Evolutionary conservation across 2,888 invertebrate species (phyloP).

Genomic region (Hydroisotoma schaefferi): DNA sequence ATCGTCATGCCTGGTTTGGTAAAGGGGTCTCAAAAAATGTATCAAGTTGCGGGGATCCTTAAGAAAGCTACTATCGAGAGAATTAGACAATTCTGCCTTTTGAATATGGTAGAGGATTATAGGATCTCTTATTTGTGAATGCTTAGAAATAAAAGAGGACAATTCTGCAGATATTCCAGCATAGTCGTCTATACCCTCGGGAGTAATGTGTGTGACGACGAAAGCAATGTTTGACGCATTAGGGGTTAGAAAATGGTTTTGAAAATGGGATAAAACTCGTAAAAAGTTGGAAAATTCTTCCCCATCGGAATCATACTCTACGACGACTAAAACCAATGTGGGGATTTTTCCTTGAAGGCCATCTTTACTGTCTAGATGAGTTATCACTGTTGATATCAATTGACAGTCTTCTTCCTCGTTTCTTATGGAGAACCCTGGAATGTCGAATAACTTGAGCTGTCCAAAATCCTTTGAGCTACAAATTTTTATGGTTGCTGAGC

Average conservation of each 20-base stretch:
- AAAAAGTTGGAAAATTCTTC: conserved; percentile 30
- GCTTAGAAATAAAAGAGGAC: conserved; percentile 24
- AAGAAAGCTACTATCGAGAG: background rate
- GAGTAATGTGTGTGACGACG: conserved; percentile 27
- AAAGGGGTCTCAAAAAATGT: background rate
- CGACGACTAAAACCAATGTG: conserved; percentile 24
- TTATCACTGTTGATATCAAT: conserved; percentile 23
- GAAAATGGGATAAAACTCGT: conserved; percentile 27
- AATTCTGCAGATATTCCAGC: background rate
- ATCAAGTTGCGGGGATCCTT: background rate
- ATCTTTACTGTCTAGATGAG: conserved; percentile 23
- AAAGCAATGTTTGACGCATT: conserved; percentile 34
- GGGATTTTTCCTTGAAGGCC: conserved; percentile 32
- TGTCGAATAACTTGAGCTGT: conserved; percentile 28
- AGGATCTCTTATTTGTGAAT: conserved; percentile 11
- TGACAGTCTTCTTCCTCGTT: conserved; percentile 17
- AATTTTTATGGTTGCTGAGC: conserved; percentile 29
- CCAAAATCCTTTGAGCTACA: conserved; percentile 22
- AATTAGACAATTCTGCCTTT: background rate
- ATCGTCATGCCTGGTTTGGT: background rate
- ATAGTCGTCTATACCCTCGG: background rate
- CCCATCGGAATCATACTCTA: conserved; percentile 21
- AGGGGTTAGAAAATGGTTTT: conserved; percentile 21
- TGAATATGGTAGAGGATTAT: background rate
- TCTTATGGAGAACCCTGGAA: conserved; percentile 31